These are phyloP conservation scores for Neolamprologus ventralis DNA, from an alignment of 2,113 vertebrate genomes.

Conservation along the genomic window DNA sequence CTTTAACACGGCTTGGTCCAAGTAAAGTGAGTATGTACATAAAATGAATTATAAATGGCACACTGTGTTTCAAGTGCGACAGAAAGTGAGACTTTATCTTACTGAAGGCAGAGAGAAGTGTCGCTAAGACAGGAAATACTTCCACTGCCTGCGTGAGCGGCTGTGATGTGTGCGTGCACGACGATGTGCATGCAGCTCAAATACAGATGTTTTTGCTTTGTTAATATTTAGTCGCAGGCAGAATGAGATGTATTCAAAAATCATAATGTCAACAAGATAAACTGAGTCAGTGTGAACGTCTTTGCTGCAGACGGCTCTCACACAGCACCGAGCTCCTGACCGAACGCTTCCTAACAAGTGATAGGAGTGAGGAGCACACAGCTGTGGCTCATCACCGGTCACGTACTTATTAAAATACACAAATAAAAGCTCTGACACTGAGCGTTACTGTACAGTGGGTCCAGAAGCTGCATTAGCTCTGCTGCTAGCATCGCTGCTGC, in stretches of 20 bases:
- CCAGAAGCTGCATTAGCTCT: neutral
- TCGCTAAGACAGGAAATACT: neutral
- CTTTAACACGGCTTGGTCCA: conserved; percentile 55
- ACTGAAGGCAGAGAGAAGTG: neutral
- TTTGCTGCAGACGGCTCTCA: neutral
- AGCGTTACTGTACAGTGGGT: neutral
- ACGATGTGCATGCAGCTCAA: neutral
- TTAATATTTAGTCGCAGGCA: neutral
- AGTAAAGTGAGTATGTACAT: conserved; percentile 62
- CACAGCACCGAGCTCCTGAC: neutral
- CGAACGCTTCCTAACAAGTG: neutral
- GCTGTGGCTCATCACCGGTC: neutral
- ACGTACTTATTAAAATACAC: neutral
- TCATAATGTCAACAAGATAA: neutral
- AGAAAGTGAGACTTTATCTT: conserved; percentile 9
- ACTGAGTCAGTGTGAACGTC: neutral
- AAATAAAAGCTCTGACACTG: neutral
- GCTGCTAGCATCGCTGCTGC: neutral
- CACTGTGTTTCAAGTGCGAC: conserved; percentile 16
- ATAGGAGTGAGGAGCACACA: neutral
- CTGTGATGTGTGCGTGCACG: neutral
- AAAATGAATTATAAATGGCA: conserved; percentile 68
- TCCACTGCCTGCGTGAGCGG: neutral
- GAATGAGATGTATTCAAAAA: neutral
- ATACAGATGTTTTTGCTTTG: neutral